Percentiles rank a stretch among this genome's conserved stretches.
Conservation (phyloP, 37 sponge, comb jelly and placozoan species). For the Axinella damicornis region DNA sequence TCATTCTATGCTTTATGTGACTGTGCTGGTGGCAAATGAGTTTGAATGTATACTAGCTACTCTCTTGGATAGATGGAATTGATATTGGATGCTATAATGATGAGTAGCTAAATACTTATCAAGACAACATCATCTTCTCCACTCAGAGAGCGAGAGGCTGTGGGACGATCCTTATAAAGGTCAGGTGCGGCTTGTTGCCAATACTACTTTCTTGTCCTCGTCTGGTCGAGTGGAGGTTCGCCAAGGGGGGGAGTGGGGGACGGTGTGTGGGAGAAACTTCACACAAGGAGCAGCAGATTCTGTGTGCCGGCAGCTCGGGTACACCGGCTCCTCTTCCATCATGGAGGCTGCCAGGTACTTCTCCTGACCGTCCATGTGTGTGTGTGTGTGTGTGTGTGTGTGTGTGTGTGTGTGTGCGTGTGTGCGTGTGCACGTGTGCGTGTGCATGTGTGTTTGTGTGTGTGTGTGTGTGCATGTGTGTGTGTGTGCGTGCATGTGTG, state of each 20-base stretch:
- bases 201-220: background rate
- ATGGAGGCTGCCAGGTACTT: background rate
- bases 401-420: background rate
- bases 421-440: no score
- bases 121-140: background rate
- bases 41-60: no score
- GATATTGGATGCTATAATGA: no score
- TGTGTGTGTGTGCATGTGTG: no score
- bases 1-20: no score
- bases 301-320: conserved; percentile 67
- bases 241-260: conserved; percentile 65
- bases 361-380: background rate
- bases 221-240: conserved; percentile 37
- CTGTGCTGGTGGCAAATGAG: no score
- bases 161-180: conserved; percentile 45
- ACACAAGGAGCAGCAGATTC: conserved; percentile 56
- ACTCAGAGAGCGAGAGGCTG: background rate
- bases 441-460: no score
- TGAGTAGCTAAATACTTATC: no score
- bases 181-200: conserved; percentile 25
- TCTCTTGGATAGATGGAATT: no score
- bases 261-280: conserved; percentile 62
- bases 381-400: background rate
- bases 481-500: no score
- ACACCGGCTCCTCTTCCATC: conserved; percentile 15